Base-by-base conservation (phyloP, 1,140 invertebrate genomes). In the Diabrotica virgifera region DNA sequence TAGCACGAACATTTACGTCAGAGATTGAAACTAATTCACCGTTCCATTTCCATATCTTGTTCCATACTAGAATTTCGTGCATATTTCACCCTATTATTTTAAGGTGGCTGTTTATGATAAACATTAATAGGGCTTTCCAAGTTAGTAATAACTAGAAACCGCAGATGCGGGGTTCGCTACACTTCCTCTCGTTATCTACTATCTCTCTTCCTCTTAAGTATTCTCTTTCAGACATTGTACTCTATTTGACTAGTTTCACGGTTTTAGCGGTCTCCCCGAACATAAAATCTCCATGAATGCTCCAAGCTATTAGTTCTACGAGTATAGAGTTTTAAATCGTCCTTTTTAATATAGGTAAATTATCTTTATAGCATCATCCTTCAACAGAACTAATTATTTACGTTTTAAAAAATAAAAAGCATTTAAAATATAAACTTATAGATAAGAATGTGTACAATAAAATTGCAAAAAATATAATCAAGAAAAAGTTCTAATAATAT, bases 141-240 rank as follows among this genome's bases (percentile, higher is more conserved):
- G 8, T 46, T 46, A 46, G 40, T 46, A 46, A 46, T 46, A 46
- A 46, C 40, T 46, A 46, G 40, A 46, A 46, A 46, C 40, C 40
- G n/a, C 40, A 46, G 40, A 46, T 46, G 40, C n/a, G 8, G n/a
- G 40, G 8, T 10, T 46, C 40, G 4, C 40, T 46, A 8, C 40
- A 46, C n/a, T 46, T 10, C 40, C 40, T 46, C 40, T n/a, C n/a
- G 6, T 46, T n/a, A n/a, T n/a, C n/a, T n/a, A 46, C n/a, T 46
- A 46, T 46, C 40, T 46, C 40, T 46, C n/a, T 46, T 6, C n/a
- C 40, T 46, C 40, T 46, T n/a, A 46, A 8, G 40, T n/a, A 46
- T 46, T 46, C n/a, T 10, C 40, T 46, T 10, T 5, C 40, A 46
- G 8, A 46, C 8, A 10, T n/a, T 46, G 40, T 46, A 46, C 40